Percentiles rank a stretch among this genome's conserved stretches.
Conservation (phyloP, 2,113 vertebrate genomes). For the Sinocyclocheilus grahami region DNA sequence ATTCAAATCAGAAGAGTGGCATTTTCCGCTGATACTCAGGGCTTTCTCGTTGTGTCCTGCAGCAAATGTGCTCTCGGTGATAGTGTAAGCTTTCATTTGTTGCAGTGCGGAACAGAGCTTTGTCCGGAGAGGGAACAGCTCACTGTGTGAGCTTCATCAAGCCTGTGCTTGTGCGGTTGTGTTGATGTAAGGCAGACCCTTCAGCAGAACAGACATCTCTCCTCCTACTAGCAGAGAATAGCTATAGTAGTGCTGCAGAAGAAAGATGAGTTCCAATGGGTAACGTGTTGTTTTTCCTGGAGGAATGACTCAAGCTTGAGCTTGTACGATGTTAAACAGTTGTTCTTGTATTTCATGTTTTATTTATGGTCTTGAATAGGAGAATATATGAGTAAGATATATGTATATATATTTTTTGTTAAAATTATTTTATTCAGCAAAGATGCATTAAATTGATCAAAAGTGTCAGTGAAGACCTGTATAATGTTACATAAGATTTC, state of each 20-base stretch:
- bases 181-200: conserved; percentile 36
- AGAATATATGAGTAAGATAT: not conserved
- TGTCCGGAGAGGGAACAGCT: conserved; percentile 14
- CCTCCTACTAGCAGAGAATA: not conserved
- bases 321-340: not conserved
- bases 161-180: conserved; percentile 8
- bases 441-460: not conserved
- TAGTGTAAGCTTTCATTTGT: conserved; percentile 23
- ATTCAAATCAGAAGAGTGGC: conserved; percentile 31
- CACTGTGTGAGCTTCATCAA: conserved; percentile 3
- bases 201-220: conserved; percentile 25
- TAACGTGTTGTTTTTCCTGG: not conserved
- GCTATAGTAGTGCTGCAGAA: not conserved
- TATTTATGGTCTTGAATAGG: not conserved
- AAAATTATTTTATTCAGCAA: not conserved
- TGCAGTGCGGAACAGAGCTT: not conserved
- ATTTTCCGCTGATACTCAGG: not conserved
- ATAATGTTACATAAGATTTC: not conserved
- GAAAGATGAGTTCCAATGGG: not conserved
- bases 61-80: conserved; percentile 20
- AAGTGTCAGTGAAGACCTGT: not conserved
- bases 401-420: too few species aligned
- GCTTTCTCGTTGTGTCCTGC: not conserved
- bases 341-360: not conserved
- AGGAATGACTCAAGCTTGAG: not conserved